Evolutionary conservation across 2,113 vertebrate species (phyloP), one percentile per base, ranked within the genome.

Genomic region (Potamarius usumacintae): DNA sequence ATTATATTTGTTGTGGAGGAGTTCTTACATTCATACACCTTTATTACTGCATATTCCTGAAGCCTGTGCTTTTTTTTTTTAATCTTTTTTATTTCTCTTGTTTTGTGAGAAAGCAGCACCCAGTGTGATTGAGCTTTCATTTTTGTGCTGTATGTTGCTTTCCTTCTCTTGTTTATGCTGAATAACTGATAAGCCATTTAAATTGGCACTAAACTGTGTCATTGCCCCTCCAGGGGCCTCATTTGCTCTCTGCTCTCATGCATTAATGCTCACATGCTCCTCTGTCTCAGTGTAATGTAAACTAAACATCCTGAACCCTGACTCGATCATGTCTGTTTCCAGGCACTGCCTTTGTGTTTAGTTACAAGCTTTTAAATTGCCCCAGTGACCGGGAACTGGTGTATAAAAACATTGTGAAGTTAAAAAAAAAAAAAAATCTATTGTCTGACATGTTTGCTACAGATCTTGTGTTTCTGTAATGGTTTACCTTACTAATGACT

Each of bases 311-410:
- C 74, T 55, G 17, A 81, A 20, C 79, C 15, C n/a, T n/a, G 60
- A 27, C 50, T 65, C 60, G 2, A 63, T 4, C 42, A 60, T 48
- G 27, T 57, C 27, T 25, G 67, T 84, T 53, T 84, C 50, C 82
- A 84, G 34, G 63, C 82, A 50, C 25, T 78, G n/a, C 62, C 85
- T 79, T 65, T 78, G 55, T n/a, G 84, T 15, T 76, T 25, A 34
- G 72, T 58, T 79, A 58, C 77, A 55, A 80, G n/a, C 14, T 8
- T 57, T 58, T 76, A 76, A 52, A 76, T 76, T 48, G 4, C 42
- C 8, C 52, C 72, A 50, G 74, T 77, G 48, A 77, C 5, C 0
- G 11, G 52, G 48, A 76, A 22, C 17, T 25, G 48, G 48, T 52
- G 17, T 50, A 25, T 12, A 10, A n/a, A 53, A 53, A 52, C 48